These are phyloP conservation scores for Galerucella calmariensis DNA, from an alignment of 2,888 invertebrate species.

Conservation along the genomic window DNA sequence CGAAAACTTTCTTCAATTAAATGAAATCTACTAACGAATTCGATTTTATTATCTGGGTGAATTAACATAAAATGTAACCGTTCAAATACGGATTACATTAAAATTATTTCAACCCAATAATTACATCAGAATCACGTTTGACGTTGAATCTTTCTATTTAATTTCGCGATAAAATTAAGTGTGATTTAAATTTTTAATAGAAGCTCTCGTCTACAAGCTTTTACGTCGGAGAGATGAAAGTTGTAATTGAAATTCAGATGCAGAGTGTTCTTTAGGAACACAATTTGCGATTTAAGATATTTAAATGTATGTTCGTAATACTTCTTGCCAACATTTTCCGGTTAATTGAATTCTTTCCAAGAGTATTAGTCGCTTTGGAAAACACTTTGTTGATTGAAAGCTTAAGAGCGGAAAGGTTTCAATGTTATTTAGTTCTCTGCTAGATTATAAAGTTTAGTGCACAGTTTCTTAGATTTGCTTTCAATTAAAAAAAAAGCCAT, in stretches of 20 bases:
- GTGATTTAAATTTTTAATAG: neutral
- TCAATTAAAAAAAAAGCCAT: no score
- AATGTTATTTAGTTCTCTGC: neutral
- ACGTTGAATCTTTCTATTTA: neutral
- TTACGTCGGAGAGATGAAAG: neutral
- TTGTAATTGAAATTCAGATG: neutral
- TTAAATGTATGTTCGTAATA: neutral
- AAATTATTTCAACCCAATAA: neutral
- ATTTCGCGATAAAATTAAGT: neutral
- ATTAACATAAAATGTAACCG: no score
- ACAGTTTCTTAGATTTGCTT: neutral
- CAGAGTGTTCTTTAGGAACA: neutral
- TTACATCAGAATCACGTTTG: neutral
- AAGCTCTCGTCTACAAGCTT: neutral
- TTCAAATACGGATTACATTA: no score
- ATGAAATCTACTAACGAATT: no score
- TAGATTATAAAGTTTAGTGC: neutral
- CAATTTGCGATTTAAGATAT: neutral
- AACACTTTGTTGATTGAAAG: neutral
- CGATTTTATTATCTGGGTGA: no score
- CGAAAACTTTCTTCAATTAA: no score
- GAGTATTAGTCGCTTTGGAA: neutral
- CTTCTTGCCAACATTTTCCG: neutral
- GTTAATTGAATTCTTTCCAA: neutral
- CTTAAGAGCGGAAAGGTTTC: neutral